Evolutionary conservation across 2,797 vertebrate species (phyloP).

Genomic region (Enoplosus armatus): DNA sequence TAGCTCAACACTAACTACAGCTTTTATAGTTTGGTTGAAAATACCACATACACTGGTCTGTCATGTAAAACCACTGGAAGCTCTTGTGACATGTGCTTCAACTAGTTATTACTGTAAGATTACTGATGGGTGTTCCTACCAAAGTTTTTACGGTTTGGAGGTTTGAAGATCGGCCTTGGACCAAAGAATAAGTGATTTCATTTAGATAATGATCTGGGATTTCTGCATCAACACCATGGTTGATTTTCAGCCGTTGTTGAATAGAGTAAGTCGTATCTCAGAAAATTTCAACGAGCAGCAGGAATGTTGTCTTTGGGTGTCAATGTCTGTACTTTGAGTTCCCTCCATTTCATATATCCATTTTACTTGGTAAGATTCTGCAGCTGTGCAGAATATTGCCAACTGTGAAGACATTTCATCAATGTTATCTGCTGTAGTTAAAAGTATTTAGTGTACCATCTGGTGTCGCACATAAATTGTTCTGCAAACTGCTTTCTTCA

Average conservation of each 20-base stretch:
- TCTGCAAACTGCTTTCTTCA: background rate
- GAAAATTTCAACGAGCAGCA: background rate
- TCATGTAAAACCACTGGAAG: background rate
- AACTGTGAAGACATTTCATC: background rate
- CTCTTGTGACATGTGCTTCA: background rate
- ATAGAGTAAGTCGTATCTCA: too few relatives aligned
- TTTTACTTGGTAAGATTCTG: background rate
- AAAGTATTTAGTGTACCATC: background rate
- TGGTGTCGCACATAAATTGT: too few relatives aligned
- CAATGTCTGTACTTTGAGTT: background rate
- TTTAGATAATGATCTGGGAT: background rate
- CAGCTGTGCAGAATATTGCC: background rate
- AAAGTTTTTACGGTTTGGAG: background rate
- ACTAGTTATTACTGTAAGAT: background rate
- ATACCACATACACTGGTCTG: background rate
- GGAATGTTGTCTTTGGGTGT: background rate
- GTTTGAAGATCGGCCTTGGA: background rate
- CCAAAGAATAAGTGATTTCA: background rate
- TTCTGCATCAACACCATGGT: background rate
- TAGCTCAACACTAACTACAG: slow-evolving; percentile 3
- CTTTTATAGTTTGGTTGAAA: background rate
- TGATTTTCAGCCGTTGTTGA: background rate
- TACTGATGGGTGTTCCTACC: background rate
- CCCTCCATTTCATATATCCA: background rate
- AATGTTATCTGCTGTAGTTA: background rate